phyloP scores from a whole-genome alignment of 30 jellyfish, hydroid and myxozoan species.

The Pelagia noctiluca region DNA sequence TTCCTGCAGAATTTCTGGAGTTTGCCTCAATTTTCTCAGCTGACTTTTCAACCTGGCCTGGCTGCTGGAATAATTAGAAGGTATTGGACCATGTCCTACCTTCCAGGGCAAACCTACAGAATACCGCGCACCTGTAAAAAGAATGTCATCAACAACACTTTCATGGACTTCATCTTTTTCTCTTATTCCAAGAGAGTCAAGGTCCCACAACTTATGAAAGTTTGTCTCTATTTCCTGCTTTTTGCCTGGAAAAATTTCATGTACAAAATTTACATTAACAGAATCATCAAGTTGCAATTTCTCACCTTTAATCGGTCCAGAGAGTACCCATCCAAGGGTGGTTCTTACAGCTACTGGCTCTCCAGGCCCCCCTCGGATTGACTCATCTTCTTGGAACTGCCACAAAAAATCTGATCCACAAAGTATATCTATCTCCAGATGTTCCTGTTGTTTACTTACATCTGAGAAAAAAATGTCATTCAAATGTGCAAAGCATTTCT shows the following conservation, averaged over 20 bases:
- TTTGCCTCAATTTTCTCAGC: constrained; percentile 12
- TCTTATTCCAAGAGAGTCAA: constrained; percentile 51
- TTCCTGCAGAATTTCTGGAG: constrained; percentile 30
- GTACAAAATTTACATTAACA: constrained; percentile 24
- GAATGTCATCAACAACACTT: constrained; percentile 32
- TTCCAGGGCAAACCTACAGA: constrained; percentile 50
- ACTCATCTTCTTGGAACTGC: constrained; percentile 22
- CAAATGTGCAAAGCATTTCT: constrained; percentile 39
- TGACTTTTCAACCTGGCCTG: constrained; percentile 27
- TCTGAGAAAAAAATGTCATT: constrained; percentile 23
- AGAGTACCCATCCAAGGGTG: constrained; percentile 49
- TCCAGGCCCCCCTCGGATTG: constrained; percentile 37
- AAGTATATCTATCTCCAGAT: constrained; percentile 34
- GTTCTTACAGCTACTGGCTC: constrained; percentile 48
- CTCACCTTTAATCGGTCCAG: constrained; percentile 50
- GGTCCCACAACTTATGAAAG: constrained; percentile 43
- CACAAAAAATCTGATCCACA: constrained; percentile 48
- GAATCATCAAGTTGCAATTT: constrained; percentile 16
- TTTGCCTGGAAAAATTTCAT: background rate
- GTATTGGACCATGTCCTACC: constrained; percentile 21
- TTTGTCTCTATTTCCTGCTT: constrained; percentile 13
- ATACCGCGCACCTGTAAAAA: constrained; percentile 38
- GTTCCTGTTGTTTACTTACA: constrained; percentile 22
- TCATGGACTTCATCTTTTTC: constrained; percentile 51
- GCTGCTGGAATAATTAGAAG: constrained; percentile 29